Base-by-base conservation (phyloP, 2,113 vertebrate genomes). In the Thalassoma bifasciatum region DNA sequence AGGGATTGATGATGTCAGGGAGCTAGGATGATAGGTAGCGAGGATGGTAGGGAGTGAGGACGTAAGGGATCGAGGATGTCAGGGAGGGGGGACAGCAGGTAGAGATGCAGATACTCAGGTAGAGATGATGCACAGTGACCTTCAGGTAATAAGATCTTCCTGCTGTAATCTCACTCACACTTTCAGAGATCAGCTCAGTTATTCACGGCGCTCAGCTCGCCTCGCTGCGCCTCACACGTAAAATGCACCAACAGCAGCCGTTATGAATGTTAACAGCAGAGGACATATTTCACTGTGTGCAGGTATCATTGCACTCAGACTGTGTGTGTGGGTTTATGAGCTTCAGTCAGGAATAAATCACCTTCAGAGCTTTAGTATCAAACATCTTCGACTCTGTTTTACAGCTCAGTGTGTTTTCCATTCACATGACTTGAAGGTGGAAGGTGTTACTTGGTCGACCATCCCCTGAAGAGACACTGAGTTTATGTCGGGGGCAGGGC, bases 61-160 rank as follows among this genome's bases (percentile, higher is more conserved):
- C 12, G 40, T 1, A 10, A 42, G n/a, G 16, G 9, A 23, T 19
- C 2, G 21, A 34, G 24, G 6, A 13, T 69, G 34, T 23, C 12
- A 36, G 42, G 16, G 42, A 11, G 42, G 7, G 10, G 2, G 22
- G 34, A 70, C 44, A 30, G 36, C 0, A 22, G 36, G 53, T 13
- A 12, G n/a, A 26, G 30, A 6, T 16, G 30, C 26, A 72, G 26
- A 23, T n/a, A 19, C 19, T 30, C 30, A 30, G 30, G 30, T 21
- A 23, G 50, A 42, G 40, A 47, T 19, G 11, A 8, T 8, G 4
- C 37, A 56, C 11, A 36, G 4, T 22, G 22, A 61, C 49, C 57
- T 79, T 66, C 62, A 30, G 30, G 26, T 66, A 61, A 79, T 54
- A 40, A 72, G 30, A 40, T 30, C 38, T 38, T 59, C 42, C 16